Base-by-base conservation (phyloP, 53 echinoderm and acorn worm genomes). In the Crossaster papposus region DNA sequence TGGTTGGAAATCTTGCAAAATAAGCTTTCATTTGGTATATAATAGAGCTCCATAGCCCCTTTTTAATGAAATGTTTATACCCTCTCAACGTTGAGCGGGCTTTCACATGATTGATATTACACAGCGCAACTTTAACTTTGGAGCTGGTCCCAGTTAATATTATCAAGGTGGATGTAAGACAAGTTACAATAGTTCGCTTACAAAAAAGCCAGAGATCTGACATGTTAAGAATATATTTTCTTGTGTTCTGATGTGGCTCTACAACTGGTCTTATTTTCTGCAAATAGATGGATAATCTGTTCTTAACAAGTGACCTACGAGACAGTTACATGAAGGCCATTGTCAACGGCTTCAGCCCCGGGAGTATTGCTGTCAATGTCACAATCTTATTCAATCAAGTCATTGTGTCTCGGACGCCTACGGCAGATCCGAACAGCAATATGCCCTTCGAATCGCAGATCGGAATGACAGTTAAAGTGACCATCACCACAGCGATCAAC, bases 291-390 rank as follows among this genome's bases (percentile, higher is more conserved):
- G 63, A 63, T 37, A 34, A 37, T 55, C 12, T 76, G 14, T 87
- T 87, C 64, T 3, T 58, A 5, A 12, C 29, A 20, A 77, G 87
- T 30, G 44, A 75, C 31, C 13, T 87, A 7, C 77, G 63, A 13
- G 72, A 31, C 12, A 77, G 77, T 38, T 87, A 58, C 64, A 24
- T 14, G 0, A n/a, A n/a, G 30, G 44, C 87, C 14, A 64, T 31
- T 22, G 77, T 87, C 15, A 77, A 75, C 62, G 35, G 77, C 26
- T 87, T 87, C 77, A 87, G 77, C 20, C 36, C 77, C 54, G 87
- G 87, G 12, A 87, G 87, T 62, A 36, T 87, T 24, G 26, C 36
- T 11, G 87, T 87, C 34, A 14, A 0, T 4, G 58, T 28, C 3
- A 77, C 64, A 0, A 2, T 87, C 1, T 24, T 20, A 33, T 87